Percentiles rank a stretch among this genome's conserved stretches.
Evolutionary conservation across 2,113 vertebrate genomes (phyloP).

Genomic region (Plecturocebus donacophilus): DNA sequence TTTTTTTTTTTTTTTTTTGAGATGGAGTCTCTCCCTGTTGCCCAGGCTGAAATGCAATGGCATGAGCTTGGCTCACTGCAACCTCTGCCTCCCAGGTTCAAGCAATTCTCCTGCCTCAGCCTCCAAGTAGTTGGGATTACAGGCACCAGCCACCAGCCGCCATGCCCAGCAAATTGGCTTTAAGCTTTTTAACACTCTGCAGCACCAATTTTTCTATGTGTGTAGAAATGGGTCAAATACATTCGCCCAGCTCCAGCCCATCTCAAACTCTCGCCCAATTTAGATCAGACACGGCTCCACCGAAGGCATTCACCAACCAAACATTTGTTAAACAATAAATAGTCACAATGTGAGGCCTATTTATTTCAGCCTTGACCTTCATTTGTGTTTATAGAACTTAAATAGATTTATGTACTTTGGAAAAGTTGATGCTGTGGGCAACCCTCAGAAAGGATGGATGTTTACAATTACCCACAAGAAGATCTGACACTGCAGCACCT

Average conservation of each 20-base stretch:
- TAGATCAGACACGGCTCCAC: not conserved
- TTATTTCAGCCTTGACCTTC: not conserved
- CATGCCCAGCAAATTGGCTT: not conserved
- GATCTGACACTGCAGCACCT: not conserved
- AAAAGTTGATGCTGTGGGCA: not conserved
- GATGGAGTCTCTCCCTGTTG: too few relatives aligned
- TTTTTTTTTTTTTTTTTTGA: too few relatives aligned
- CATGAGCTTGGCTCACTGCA: too few relatives aligned
- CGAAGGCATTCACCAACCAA: not conserved
- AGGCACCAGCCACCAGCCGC: too few relatives aligned
- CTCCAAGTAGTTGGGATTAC: too few relatives aligned
- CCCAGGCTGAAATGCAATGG: too few relatives aligned
- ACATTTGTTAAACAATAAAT: not conserved
- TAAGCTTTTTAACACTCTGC: not conserved
- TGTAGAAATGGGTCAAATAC: not conserved
- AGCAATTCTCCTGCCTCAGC: too few relatives aligned
- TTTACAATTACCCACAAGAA: not conserved
- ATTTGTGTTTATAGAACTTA: not conserved
- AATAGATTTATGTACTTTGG: not conserved
- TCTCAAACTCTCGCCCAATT: not conserved
- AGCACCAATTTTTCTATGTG: not conserved
- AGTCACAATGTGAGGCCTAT: not conserved
- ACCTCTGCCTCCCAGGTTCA: too few relatives aligned
- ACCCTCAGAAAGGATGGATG: not conserved
- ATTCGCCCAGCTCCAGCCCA: not conserved